A percentile compares a stretch with the other conserved stretches of the same genome.
These are phyloP conservation scores for Bembecia ichneumoniformis DNA, from an alignment of 2,888 invertebrate species.

Conservation along the genomic window DNA sequence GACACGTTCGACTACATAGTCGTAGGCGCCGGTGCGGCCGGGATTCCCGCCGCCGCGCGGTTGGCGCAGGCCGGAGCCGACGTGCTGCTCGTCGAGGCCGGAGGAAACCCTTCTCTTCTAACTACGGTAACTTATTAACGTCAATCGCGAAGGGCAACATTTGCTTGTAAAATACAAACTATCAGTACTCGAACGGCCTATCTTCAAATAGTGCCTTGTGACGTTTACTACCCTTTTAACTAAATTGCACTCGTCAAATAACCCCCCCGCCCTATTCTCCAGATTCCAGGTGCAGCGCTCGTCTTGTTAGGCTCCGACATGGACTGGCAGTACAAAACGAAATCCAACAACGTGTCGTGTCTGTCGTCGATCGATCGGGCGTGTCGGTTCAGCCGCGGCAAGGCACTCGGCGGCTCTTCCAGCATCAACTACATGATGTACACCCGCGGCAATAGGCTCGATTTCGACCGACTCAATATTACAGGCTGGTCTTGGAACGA, in stretches of 20 bases:
- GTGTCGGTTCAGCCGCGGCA: constrained; percentile 40
- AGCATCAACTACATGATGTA: constrained; percentile 51
- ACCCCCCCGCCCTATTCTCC: neutral
- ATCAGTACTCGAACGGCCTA: too few relatives aligned
- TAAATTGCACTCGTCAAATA: too few relatives aligned
- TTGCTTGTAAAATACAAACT: too few relatives aligned
- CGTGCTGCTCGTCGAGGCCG: constrained; percentile 44
- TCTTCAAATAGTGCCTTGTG: too few relatives aligned
- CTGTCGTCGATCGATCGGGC: constrained; percentile 21
- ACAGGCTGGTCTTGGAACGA: constrained; percentile 43
- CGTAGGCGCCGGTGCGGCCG: constrained; percentile 58
- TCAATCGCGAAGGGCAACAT: too few relatives aligned
- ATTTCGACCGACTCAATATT: constrained; percentile 27
- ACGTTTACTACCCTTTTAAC: too few relatives aligned
- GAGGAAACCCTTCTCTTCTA: constrained; percentile 13
- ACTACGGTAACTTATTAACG: constrained; percentile 2
- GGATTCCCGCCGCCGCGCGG: constrained; percentile 32
- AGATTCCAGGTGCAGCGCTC: constrained; percentile 32
- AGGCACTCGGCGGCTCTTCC: constrained; percentile 48
- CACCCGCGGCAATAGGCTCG: constrained; percentile 35
- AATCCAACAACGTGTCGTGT: constrained; percentile 42
- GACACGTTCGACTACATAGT: constrained; percentile 61
- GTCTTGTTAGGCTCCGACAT: constrained; percentile 23
- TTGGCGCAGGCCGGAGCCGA: constrained; percentile 29
- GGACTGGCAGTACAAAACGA: constrained; percentile 39